Base-by-base conservation (phyloP, 2,113 vertebrate species). In the Panurus biarmicus region DNA sequence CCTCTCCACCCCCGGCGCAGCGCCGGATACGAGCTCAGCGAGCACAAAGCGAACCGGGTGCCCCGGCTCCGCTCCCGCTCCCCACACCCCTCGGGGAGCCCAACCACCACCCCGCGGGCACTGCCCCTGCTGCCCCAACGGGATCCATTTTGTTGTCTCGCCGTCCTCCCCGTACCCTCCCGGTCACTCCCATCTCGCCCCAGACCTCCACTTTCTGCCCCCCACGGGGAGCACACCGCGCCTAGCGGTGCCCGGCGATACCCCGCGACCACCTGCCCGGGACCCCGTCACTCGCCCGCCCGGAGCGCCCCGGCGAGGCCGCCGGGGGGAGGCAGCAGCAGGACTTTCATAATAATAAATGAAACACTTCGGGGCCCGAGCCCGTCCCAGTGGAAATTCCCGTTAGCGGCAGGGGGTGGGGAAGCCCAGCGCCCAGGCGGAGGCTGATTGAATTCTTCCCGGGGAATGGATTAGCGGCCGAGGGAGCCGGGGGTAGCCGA, bases 371-470 rank as follows among this genome's bases (percentile, higher is more conserved):
- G 86, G 31, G 73, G 58, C 57, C 57, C 29, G 18, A 71, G 44
- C 47, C 57, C 18, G 87, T 90, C 94, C 95, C 90, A 33, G 14
- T 93, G 90, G 93, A 96, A 95, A 97, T 93, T 87, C 86, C 90
- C 86, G 62, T 85, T 90, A 90, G 64, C 53, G 28, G 54, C 71
- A 76, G 67, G 62, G 90, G 90, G 71, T 81, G 88, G 71, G 70
- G 47, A 92, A 93, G 47, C 79, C 69, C 31, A 16, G 74, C 47
- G 24, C 26, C 50, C 91, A 61, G 44, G 76, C 85, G 64, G 45
- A 85, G 89, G 83, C 87, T 87, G 95, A 95, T 95, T 97, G 94
- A 95, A 96, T 90, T 95, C 89, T 93, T 90, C 70, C 85, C 57
- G 35, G 67, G 26, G 85, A 92, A 95, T 35, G 76, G 94, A 96